Base-by-base conservation (phyloP, 2,113 vertebrate genomes). In the Phyllostomus hastatus region DNA sequence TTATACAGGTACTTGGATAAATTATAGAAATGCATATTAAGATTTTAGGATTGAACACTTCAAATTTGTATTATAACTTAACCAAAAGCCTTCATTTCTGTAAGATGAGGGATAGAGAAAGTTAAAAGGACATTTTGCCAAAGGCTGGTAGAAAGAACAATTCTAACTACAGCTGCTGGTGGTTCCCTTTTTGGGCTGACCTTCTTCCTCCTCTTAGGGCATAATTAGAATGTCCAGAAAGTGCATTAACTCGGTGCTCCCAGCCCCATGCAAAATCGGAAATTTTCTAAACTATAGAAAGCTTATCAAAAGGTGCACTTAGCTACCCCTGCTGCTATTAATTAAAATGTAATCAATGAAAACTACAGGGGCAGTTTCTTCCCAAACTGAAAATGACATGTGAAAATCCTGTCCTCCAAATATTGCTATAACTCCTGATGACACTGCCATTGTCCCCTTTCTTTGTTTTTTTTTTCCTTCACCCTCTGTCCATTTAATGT, bases 231-330 rank as follows among this genome's bases (percentile, higher is more conserved):
- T 57, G 88, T 43, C 70, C 76, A 89, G 46, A 54, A 82, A 94
- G 59, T 87, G 2, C 69, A 78, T 95, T 90, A 90, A 73, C 43
- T 54, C 7, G 10, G 31, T 64, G 50, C 33, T 80, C 50, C 61
- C 61, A 66, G 50, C 16, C 9, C 67, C 61, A 50, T 11, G 11
- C 19, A 76, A 46, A 69, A 95, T 57, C 80, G 90, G 81, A 94
- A 94, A 91, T 7, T 57, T 73, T 88, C 22, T 54, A 48, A 85
- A 82, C 41, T 35, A 41, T 12, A 93, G 73, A 86, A 75, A 82
- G 82, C 64, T 96, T 96, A 96, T 96, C 94, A 43, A 94, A 95
- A 92, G 66, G 52, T 90, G 38, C 90, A 94, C 52, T 67, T 75
- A 90, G 80, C n/a, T 76, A 91, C 24, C 33, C 91, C 93, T 96